Conservation (phyloP, 1,140 invertebrate genomes). For the Meloidogyne exigua region DNA sequence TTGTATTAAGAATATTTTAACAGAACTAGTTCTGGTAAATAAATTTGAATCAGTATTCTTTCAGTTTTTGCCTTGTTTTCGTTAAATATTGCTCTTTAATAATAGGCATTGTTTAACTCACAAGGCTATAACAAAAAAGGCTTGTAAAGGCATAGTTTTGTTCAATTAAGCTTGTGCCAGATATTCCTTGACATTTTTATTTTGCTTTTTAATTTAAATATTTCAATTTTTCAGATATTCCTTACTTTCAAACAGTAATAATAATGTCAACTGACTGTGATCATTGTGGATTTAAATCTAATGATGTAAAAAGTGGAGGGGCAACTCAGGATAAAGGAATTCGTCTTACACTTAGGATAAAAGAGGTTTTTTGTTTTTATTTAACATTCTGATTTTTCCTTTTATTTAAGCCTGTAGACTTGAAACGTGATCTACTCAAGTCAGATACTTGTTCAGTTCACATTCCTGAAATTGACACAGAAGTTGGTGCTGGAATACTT, state of each 20-base stretch:
- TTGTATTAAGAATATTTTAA: no score
- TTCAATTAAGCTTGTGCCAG: neutral
- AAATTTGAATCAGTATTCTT: neutral
- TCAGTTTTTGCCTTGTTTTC: neutral
- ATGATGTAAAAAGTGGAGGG: conserved; percentile 89
- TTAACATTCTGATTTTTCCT: neutral
- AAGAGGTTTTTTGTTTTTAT: conserved; percentile 64
- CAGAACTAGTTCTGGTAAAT: neutral
- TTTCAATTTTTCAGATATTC: conserved; percentile 74
- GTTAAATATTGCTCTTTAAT: neutral
- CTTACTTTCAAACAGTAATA: conserved; percentile 90
- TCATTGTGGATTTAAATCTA: conserved; percentile 81
- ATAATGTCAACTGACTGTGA: conserved; percentile 95
- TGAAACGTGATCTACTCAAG: conserved; percentile 88
- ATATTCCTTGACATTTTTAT: neutral
- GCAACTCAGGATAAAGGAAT: conserved; percentile 83
- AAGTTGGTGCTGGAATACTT: conserved; percentile 79
- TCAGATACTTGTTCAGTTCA: conserved; percentile 84
- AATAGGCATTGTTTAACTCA: neutral
- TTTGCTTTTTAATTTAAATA: conserved; percentile 11
- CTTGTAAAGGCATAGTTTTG: conserved; percentile 23
- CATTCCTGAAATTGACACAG: conserved; percentile 86
- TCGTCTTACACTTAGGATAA: conserved; percentile 76
- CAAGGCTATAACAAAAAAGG: neutral
- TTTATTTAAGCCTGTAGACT: conserved; percentile 70